A percentile compares a stretch with the other conserved stretches of the same genome.
Conservation (phyloP, 2,797 vertebrate species). For the Thamnophis elegans region DNA sequence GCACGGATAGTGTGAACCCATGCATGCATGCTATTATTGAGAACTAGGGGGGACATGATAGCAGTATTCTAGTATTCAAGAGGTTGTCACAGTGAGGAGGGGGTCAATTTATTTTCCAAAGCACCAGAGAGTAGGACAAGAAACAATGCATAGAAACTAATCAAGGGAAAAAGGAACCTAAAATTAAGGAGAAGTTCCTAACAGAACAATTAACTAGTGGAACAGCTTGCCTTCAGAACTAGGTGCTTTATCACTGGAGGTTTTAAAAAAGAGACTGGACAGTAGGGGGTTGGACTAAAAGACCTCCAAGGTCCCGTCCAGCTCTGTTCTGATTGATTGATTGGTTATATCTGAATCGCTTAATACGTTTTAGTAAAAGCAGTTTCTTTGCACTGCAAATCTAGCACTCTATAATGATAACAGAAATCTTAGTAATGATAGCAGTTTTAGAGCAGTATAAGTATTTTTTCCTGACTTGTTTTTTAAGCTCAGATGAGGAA, state of each 20-base stretch:
- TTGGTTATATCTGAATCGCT: background rate
- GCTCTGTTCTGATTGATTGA: too few species aligned
- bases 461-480: background rate
- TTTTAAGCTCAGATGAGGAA: background rate
- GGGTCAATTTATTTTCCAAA: background rate
- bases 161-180: background rate
- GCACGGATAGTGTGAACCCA: too few species aligned
- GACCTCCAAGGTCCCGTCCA: too few species aligned
- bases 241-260: background rate
- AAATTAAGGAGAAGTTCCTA: background rate
- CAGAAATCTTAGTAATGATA: background rate
- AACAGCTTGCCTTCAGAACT: background rate
- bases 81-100: background rate
- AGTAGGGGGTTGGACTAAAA: too few species aligned
- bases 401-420: background rate
- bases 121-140: background rate
- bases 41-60: background rate
- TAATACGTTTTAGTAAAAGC: background rate
- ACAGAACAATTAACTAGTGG: background rate
- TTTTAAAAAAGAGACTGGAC: too few species aligned
- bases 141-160: background rate
- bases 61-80: background rate
- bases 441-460: background rate
- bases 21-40: too few species aligned
- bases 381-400: background rate